Evolutionary conservation across 1,140 invertebrate species (phyloP).

Genomic region (Muscidifurax raptorellus): DNA sequence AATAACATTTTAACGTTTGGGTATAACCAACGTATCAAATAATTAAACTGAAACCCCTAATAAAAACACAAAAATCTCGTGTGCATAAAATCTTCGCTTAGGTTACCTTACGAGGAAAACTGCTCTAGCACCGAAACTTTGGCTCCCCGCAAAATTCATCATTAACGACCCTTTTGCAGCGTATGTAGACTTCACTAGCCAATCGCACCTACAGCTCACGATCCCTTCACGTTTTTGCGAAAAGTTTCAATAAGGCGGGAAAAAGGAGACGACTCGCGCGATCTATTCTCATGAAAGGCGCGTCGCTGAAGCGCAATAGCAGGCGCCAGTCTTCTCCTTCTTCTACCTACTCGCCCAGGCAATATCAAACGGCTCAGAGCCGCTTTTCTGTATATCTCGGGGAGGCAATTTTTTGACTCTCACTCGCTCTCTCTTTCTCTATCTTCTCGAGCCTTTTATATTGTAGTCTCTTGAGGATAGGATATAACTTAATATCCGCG

Average conservation of each 20-base stretch:
- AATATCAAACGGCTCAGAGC: slow-evolving; percentile 40
- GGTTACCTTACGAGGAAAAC: not conserved
- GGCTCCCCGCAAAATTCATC: not conserved
- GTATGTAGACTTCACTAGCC: not conserved
- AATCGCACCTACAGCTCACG: not conserved
- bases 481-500: slow-evolving; percentile 28
- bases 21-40: no score
- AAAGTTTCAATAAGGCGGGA: slow-evolving; percentile 41
- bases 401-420: not conserved
- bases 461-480: not conserved
- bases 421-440: not conserved
- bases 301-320: not conserved
- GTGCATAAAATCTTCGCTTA: not conserved
- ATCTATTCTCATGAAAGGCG: slow-evolving; percentile 41
- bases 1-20: no score
- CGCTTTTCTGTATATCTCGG: not conserved
- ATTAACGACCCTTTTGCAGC: not conserved
- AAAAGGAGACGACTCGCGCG: not conserved
- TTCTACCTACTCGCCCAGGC: not conserved
- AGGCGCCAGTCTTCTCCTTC: not conserved
- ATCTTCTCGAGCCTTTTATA: not conserved
- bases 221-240: not conserved
- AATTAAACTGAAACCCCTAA: no score
- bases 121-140: no score
- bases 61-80: no score